Conservation (phyloP, 2,797 vertebrate genomes). For the Philypnodon macrostomus region DNA sequence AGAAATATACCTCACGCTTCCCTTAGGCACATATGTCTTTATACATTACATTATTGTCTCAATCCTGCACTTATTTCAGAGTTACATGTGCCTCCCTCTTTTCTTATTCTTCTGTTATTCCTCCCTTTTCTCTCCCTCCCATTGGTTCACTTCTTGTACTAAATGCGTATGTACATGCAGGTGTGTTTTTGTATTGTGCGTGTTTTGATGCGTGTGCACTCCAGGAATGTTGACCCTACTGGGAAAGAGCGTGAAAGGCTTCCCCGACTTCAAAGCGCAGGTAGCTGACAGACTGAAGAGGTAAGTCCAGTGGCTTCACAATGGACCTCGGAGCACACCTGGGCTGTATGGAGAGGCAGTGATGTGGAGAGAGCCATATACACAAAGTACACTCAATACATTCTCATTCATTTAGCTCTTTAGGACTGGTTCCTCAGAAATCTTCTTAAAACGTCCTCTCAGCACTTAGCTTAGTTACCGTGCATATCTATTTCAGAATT, state of each 20-base stretch:
- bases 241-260: slow-evolving; percentile 72
- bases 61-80: no score
- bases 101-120: slow-evolving; percentile 67
- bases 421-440: no score
- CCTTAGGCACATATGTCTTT: no score
- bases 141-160: slow-evolving; percentile 47
- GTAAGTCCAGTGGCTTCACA: slow-evolving; percentile 75
- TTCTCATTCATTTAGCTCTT: slow-evolving; percentile 48
- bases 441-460: slow-evolving; percentile 32
- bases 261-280: slow-evolving; percentile 78
- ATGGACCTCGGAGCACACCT: slow-evolving; percentile 81
- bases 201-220: slow-evolving; percentile 20
- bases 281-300: slow-evolving; percentile 71
- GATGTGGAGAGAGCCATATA: slow-evolving; percentile 56
- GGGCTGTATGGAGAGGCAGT: slow-evolving; percentile 72
- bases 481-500: no score
- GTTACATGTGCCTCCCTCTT: slow-evolving; percentile 66
- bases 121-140: slow-evolving; percentile 51
- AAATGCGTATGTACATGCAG: slow-evolving; percentile 26
- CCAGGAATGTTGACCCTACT: slow-evolving; percentile 73
- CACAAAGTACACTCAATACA: slow-evolving; percentile 37
- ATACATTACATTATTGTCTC: no score
- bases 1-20: no score
- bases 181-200: slow-evolving; percentile 33
- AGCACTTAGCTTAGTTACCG: no score